A percentile compares a stretch with the other conserved stretches of the same genome.
phyloP scores from a whole-genome alignment of 2,888 invertebrate genomes.

The Temnothorax unifasciatus region DNA sequence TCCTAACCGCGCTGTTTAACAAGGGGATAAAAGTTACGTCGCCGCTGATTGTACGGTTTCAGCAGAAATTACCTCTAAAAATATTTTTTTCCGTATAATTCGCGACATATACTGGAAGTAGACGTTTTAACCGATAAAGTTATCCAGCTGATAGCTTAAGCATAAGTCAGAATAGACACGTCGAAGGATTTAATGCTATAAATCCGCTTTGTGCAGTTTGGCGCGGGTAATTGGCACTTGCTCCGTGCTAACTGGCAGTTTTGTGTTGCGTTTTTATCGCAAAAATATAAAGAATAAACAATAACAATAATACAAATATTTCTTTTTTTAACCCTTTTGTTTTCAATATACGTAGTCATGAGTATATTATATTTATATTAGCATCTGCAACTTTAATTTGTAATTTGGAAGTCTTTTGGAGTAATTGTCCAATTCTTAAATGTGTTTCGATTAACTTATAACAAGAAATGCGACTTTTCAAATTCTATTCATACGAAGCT shows the following conservation, averaged over 20 bases:
- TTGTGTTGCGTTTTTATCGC: slow-evolving; percentile 47
- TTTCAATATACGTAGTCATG: neutral
- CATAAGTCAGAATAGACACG: slow-evolving; percentile 47
- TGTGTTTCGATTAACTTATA: too few species aligned
- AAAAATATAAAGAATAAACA: slow-evolving; percentile 53
- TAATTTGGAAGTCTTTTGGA: neutral
- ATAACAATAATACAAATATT: neutral
- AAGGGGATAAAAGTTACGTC: slow-evolving; percentile 6
- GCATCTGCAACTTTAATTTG: neutral
- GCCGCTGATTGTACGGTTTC: slow-evolving; percentile 17
- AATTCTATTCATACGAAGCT: neutral
- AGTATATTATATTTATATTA: neutral
- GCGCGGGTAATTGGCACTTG: slow-evolving; percentile 63
- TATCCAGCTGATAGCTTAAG: slow-evolving; percentile 40
- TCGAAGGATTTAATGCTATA: slow-evolving; percentile 61
- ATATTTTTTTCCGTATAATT: neutral
- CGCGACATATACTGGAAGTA: neutral
- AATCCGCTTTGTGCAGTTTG: slow-evolving; percentile 67
- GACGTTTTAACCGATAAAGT: slow-evolving; percentile 30
- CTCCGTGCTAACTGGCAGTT: slow-evolving; percentile 66
- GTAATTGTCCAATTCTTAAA: neutral
- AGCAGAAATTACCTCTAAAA: neutral
- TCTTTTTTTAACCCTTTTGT: neutral
- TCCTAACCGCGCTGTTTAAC: slow-evolving; percentile 12
- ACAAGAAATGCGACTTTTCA: neutral